Evolutionary conservation across 2,888 invertebrate genomes (phyloP).

Genomic region (Cantharis rufa): DNA sequence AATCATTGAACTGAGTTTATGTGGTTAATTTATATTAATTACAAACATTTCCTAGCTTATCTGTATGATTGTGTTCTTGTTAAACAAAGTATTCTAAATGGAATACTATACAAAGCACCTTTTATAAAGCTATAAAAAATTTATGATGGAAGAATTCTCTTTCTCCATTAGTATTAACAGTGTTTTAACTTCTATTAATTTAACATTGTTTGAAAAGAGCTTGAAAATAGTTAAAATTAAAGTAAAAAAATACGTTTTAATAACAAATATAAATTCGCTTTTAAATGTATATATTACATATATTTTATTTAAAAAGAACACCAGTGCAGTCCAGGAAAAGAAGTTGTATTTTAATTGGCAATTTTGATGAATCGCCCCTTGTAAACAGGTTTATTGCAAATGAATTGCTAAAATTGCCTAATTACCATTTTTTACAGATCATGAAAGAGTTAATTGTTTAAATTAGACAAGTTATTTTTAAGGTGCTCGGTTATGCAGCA

Average conservation of each 20-base stretch:
- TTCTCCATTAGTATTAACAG: too few species aligned
- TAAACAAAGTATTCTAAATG: neutral
- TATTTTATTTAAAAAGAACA: neutral
- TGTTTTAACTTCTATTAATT: too few species aligned
- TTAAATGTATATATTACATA: neutral
- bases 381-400: neutral
- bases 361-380: neutral
- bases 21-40: neutral
- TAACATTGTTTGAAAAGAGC: too few species aligned
- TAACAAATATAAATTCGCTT: too few species aligned
- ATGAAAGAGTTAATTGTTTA: too few species aligned
- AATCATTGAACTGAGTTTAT: neutral
- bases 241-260: too few species aligned
- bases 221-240: too few species aligned
- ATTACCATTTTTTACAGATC: too few species aligned
- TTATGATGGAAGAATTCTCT: neutral
- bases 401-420: neutral
- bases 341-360: neutral
- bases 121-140: neutral
- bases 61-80: neutral
- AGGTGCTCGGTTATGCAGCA: too few species aligned
- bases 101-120: neutral
- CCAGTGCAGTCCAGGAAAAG: neutral
- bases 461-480: too few species aligned
- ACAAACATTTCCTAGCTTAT: neutral